Base-by-base conservation (phyloP, 2,888 invertebrate species). In the Platerodrilus igneus region DNA sequence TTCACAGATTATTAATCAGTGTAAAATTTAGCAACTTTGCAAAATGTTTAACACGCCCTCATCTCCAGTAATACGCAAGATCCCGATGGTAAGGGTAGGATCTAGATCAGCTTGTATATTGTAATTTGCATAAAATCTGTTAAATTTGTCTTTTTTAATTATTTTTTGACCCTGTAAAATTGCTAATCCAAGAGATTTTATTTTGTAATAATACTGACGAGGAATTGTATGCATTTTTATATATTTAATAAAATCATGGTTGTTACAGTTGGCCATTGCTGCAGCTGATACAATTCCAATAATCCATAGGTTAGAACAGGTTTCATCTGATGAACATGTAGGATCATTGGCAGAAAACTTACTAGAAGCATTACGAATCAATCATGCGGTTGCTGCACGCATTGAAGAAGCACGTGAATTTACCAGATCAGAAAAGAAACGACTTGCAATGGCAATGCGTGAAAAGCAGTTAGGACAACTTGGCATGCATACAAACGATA, bases 321-420 rank as follows among this genome's bases (percentile, higher is more conserved):
- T 96, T 3, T 94, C 94, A 0, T 95, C 94, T 0, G 95, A 96
- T 62, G 93, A 95, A 64, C 93, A 95, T 64, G 92, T 96, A 2
- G 96, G 96, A 32, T 93, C 95, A 2, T 73, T 97, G 53, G 96
- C 97, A 0, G 97, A 99, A 72, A 96, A 96, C 69, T 77, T 97
- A 8, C 73, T 99, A 45, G 89, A 90, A 59, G 89, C 89, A 1
- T 66, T 88, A 18, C 79, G 84, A 41, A 85, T 87, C 0, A 86
- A 88, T 64, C 76, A 81, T 32, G 78, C 79, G 45, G 88, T 88
- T 4, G 86, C 88, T 0, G 79, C 80, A 37, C 78, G 90, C 56
- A 94, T 97, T 48, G 93, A 94, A 59, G 86, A 92, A 64, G 93
- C 93, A 0, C 78, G 97, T 0, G 86, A 92, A 56, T 92, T 93